phyloP scores from a whole-genome alignment of 2,797 vertebrate genomes.

The Euphonia xanthogaster region DNA sequence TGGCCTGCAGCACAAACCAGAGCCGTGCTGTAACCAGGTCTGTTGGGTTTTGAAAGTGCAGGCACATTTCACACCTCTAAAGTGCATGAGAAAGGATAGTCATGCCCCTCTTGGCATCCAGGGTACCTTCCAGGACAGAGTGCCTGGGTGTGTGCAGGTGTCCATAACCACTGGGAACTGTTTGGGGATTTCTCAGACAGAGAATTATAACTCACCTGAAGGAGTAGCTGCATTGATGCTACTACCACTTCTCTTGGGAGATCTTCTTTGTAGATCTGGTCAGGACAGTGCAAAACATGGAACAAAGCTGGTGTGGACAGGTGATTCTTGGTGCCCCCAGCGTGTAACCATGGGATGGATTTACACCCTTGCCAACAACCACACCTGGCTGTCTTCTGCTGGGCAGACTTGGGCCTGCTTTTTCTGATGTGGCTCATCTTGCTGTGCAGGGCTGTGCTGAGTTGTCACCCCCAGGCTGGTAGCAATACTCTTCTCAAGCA shows the following conservation, averaged over 20 bases:
- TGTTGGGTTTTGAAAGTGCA: background rate
- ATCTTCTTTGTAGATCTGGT: background rate
- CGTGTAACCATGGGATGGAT: background rate
- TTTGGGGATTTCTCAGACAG: background rate
- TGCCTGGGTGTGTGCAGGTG: background rate
- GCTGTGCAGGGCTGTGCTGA: background rate
- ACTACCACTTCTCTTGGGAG: background rate
- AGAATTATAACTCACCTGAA: background rate
- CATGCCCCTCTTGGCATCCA: fast-evolving
- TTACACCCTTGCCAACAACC: fast-evolving
- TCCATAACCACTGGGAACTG: background rate
- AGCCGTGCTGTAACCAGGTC: background rate
- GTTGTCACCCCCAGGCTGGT: background rate
- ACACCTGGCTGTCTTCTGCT: background rate
- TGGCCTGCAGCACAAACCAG: background rate
- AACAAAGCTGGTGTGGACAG: background rate
- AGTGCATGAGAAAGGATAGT: background rate
- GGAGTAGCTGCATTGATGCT: background rate
- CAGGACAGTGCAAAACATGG: background rate
- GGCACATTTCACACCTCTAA: background rate
- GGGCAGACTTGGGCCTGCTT: background rate
- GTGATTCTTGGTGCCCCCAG: background rate
- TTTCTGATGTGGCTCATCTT: background rate
- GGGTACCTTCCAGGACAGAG: background rate
- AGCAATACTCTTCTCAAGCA: background rate